These are phyloP conservation scores for Festucalex cinctus DNA, from an alignment of 2,113 vertebrate genomes.

Conservation along the genomic window DNA sequence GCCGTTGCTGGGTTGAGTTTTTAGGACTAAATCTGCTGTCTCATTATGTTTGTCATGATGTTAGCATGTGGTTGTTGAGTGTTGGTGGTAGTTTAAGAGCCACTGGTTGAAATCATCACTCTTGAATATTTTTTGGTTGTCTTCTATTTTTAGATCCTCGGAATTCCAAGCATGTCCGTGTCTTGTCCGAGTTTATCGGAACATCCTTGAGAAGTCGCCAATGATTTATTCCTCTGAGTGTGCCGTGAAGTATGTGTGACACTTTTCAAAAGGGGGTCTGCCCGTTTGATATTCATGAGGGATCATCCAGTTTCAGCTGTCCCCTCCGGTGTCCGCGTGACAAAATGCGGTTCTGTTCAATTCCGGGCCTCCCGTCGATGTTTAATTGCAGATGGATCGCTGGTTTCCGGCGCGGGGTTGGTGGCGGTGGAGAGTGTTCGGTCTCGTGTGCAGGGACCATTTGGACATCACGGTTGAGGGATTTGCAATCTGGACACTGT, in stretches of 20 bases:
- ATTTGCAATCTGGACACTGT: constrained; percentile 46
- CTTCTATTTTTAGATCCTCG: constrained; percentile 11
- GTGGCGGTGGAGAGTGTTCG: constrained; percentile 4
- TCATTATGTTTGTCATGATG: too few species aligned
- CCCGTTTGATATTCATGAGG: constrained; percentile 67
- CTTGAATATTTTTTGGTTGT: constrained; percentile 12
- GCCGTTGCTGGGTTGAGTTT: too few species aligned
- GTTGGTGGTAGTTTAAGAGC: too few species aligned
- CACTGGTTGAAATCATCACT: too few species aligned
- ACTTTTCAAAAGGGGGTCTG: constrained; percentile 48
- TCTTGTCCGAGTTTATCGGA: constrained; percentile 10
- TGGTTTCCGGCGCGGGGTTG: constrained; percentile 43
- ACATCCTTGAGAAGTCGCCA: constrained; percentile 45
- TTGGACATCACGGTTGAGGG: constrained; percentile 52
- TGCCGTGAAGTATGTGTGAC: constrained; percentile 58
- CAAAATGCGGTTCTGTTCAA: constrained; percentile 52
- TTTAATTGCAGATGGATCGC: constrained; percentile 47
- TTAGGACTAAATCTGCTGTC: too few species aligned
- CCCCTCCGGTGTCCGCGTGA: constrained; percentile 57
- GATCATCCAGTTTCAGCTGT: constrained; percentile 56
- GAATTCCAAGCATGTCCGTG: not conserved
- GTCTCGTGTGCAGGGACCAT: constrained; percentile 15
- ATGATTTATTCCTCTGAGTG: constrained; percentile 64
- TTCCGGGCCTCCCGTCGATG: constrained; percentile 48
- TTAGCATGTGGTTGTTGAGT: not conserved